Percentiles rank a stretch among this genome's conserved stretches.
These are phyloP conservation scores for Malurus melanocephalus DNA, from an alignment of 2,113 vertebrate species.

Conservation along the genomic window DNA sequence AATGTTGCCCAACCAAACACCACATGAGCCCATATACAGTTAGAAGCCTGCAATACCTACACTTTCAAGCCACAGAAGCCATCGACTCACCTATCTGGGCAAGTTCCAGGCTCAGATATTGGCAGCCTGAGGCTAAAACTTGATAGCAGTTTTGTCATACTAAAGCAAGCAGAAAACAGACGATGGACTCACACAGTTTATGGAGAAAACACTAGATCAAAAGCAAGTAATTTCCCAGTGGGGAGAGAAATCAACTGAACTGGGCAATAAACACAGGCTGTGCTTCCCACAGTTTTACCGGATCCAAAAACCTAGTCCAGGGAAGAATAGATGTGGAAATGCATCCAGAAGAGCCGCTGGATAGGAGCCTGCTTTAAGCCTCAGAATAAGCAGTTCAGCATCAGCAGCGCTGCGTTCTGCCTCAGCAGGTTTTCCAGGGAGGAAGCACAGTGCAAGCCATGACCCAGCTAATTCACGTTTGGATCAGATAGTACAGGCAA, in stretches of 20 bases:
- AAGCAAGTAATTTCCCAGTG: neutral
- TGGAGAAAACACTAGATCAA: neutral
- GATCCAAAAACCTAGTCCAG: neutral
- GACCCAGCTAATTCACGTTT: neutral
- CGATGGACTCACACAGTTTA: neutral
- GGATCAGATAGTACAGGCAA: neutral
- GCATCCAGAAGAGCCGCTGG: neutral
- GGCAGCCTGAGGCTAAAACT: constrained; percentile 36
- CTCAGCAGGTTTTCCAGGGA: neutral
- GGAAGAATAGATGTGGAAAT: neutral
- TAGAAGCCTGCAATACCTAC: neutral
- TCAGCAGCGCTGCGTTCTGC: neutral
- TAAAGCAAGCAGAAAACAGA: constrained; percentile 18
- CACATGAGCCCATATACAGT: neutral
- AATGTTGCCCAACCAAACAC: neutral
- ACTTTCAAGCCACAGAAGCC: neutral
- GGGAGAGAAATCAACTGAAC: neutral
- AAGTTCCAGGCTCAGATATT: constrained; percentile 47
- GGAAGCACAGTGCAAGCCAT: neutral
- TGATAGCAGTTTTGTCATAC: constrained; percentile 18
- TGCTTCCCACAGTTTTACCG: neutral
- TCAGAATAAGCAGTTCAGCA: neutral
- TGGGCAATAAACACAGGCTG: neutral
- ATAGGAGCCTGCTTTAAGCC: neutral
- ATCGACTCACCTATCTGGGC: constrained; percentile 28